These are phyloP conservation scores for Isurus oxyrinchus DNA, from an alignment of 2,113 vertebrate species.

Conservation along the genomic window DNA sequence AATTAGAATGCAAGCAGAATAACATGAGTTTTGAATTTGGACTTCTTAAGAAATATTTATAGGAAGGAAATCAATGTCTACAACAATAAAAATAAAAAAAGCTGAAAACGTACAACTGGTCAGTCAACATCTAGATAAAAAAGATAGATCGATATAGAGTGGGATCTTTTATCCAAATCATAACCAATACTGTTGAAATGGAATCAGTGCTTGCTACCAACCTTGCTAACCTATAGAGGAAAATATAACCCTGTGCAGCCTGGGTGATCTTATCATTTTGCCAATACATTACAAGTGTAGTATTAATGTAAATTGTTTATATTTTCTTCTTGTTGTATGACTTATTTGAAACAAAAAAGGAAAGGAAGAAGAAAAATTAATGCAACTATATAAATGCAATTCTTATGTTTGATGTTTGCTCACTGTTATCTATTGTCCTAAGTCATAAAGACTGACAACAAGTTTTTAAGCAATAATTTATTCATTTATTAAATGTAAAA, in stretches of 20 bases:
- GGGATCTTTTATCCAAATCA: not conserved
- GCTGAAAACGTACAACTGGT: not conserved
- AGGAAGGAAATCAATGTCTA: not conserved
- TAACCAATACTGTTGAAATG: not conserved
- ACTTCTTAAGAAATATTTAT: not conserved
- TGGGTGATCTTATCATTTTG: not conserved
- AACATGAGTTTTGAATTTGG: not conserved
- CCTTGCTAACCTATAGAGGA: not conserved
- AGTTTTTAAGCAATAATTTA: not conserved
- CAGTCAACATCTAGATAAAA: not conserved
- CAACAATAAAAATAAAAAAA: not conserved
- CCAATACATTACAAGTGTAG: not conserved
- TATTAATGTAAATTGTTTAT: not conserved
- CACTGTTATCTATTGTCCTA: not conserved
- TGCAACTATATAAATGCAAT: not conserved
- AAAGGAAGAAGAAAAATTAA: not conserved
- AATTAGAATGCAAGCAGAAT: not conserved
- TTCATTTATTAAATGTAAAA: not conserved
- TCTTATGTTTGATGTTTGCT: not conserved
- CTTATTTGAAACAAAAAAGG: not conserved
- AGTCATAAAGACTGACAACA: not conserved
- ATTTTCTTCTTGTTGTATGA: not conserved
- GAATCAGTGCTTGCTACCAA: not conserved
- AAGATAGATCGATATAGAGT: not conserved
- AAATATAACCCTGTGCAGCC: not conserved